These are phyloP conservation scores for Thomomys bottae DNA, from an alignment of 2,113 vertebrate genomes.

Conservation along the genomic window DNA sequence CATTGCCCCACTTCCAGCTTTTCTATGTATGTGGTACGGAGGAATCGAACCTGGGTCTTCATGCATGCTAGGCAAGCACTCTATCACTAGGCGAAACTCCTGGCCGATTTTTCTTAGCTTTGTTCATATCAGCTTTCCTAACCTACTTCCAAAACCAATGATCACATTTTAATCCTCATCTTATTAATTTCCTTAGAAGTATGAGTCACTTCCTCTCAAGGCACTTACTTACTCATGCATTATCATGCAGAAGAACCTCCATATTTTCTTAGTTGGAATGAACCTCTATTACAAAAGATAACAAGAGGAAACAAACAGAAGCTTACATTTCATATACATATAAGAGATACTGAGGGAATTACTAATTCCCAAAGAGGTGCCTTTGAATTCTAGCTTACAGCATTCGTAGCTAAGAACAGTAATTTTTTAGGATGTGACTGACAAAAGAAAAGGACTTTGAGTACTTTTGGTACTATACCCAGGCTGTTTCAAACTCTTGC, in stretches of 20 bases:
- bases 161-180: not conserved
- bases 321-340: not conserved
- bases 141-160: conserved; percentile 17
- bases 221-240: not conserved
- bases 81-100: no score
- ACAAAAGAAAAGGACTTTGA: conserved; percentile 22
- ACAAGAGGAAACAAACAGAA: not conserved
- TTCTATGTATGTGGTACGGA: no score
- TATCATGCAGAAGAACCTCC: not conserved
- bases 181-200: not conserved
- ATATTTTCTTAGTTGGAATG: not conserved
- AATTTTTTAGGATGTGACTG: not conserved
- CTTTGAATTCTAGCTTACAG: not conserved
- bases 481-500: not conserved
- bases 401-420: not conserved
- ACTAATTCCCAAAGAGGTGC: not conserved
- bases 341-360: not conserved
- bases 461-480: not conserved
- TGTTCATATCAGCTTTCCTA: not conserved
- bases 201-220: conserved; percentile 11
- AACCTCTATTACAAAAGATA: not conserved
- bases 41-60: no score
- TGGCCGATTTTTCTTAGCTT: not conserved
- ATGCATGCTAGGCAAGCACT: no score
- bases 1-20: no score